Conservation (phyloP, 1,140 invertebrate species). For the Oscheius sp. region DNA sequence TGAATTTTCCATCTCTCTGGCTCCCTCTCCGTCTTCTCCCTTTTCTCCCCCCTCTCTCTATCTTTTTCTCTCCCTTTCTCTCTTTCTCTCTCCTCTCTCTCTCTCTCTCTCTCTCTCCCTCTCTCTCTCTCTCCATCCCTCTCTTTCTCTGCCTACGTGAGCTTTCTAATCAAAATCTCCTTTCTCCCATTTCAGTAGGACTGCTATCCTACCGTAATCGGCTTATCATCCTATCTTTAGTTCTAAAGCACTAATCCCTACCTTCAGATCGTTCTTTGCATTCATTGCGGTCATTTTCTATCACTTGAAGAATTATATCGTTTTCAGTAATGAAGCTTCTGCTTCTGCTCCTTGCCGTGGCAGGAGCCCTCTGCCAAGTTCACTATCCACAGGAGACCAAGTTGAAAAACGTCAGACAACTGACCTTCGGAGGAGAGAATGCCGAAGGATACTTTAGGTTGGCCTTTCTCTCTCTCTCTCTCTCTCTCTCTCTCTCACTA, state of each 20-base stretch:
- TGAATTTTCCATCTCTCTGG: neutral
- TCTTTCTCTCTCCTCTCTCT: neutral
- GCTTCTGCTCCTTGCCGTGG: neutral
- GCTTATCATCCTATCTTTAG: no score
- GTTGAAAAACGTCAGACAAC: conserved; percentile 45
- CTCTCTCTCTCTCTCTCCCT: neutral
- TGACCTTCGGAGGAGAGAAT: conserved; percentile 51
- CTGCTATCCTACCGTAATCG: no score
- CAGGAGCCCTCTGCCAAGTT: neutral
- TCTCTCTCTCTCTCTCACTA: no score
- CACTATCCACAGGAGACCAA: conserved; percentile 38
- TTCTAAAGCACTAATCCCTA: no score
- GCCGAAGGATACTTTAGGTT: conserved; percentile 52
- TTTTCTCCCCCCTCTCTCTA: neutral
- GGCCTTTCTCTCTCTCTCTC: no score
- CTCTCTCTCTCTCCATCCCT: neutral
- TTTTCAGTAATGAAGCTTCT: no score
- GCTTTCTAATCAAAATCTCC: no score
- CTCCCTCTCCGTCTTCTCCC: neutral
- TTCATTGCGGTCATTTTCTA: no score
- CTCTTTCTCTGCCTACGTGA: neutral
- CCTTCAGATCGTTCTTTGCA: no score
- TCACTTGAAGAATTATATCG: no score
- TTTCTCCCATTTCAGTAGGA: no score
- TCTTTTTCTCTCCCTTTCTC: neutral